Evolutionary conservation across 2,888 invertebrate species (phyloP).

Genomic region (Eristalis tenax): DNA sequence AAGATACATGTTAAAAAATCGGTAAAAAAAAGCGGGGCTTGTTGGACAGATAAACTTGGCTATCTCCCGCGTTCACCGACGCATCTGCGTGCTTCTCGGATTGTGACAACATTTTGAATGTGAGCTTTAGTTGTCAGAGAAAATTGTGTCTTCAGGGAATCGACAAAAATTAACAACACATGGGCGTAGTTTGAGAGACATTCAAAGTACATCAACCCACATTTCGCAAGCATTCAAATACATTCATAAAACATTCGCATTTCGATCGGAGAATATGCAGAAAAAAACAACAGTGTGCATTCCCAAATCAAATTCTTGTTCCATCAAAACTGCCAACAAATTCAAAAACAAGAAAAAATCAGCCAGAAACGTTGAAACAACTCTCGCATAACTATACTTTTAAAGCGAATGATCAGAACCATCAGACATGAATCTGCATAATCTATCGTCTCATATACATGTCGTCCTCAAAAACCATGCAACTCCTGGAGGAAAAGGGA

Average conservation of each 20-base stretch:
- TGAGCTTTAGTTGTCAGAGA: too few species aligned
- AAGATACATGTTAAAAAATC: too few species aligned
- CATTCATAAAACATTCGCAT: not conserved
- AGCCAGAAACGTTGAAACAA: not conserved
- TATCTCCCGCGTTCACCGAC: too few species aligned
- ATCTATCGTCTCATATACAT: not conserved
- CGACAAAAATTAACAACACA: too few species aligned
- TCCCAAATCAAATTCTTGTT: constrained; percentile 1
- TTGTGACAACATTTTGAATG: too few species aligned
- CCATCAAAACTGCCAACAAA: constrained; percentile 34
- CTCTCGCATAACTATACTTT: constrained; percentile 10
- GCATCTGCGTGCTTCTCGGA: too few species aligned
- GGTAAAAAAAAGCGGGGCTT: too few species aligned
- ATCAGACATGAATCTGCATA: not conserved
- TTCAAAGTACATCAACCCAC: too few species aligned
- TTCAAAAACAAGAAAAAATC: not conserved
- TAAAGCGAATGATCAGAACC: not conserved
- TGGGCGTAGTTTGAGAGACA: too few species aligned
- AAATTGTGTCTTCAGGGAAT: too few species aligned
- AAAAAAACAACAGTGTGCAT: not conserved
- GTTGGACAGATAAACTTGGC: too few species aligned
- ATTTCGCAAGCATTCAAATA: not conserved
- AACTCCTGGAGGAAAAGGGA: not conserved
- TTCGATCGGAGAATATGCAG: not conserved
- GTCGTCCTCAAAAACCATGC: not conserved